These are phyloP conservation scores for Axis porcinus DNA, from an alignment of 2,113 vertebrate species.

Conservation along the genomic window DNA sequence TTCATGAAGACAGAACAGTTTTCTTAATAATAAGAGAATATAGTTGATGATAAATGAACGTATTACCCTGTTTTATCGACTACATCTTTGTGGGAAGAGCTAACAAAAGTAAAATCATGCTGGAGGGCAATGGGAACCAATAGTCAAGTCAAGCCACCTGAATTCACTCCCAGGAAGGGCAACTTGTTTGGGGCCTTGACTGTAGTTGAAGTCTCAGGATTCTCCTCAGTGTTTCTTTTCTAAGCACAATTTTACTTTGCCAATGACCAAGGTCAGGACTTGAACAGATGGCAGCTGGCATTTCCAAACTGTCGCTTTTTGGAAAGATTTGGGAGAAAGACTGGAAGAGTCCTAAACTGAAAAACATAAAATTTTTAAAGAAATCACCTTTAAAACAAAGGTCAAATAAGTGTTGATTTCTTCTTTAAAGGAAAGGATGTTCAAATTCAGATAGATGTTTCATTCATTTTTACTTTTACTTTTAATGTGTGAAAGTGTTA, in stretches of 20 bases:
- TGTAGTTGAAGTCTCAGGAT: neutral
- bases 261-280: neutral
- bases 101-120: neutral
- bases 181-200: neutral
- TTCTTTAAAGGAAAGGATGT: conserved; percentile 1
- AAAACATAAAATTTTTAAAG: neutral
- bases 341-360: neutral
- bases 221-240: neutral
- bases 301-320: neutral
- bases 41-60: accelerated
- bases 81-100: neutral
- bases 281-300: neutral
- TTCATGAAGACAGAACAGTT: neutral
- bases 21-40: neutral
- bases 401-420: neutral
- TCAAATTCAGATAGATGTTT: neutral
- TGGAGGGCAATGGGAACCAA: neutral
- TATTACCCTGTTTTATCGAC: neutral
- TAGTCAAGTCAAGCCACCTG: accelerated
- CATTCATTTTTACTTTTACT: neutral
- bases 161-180: neutral
- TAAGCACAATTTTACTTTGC: neutral
- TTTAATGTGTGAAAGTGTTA: neutral
- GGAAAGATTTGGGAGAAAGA: neutral
- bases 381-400: neutral